Evolutionary conservation across 2,888 invertebrate species (phyloP).

Genomic region (Trichopoda pennipes): DNA sequence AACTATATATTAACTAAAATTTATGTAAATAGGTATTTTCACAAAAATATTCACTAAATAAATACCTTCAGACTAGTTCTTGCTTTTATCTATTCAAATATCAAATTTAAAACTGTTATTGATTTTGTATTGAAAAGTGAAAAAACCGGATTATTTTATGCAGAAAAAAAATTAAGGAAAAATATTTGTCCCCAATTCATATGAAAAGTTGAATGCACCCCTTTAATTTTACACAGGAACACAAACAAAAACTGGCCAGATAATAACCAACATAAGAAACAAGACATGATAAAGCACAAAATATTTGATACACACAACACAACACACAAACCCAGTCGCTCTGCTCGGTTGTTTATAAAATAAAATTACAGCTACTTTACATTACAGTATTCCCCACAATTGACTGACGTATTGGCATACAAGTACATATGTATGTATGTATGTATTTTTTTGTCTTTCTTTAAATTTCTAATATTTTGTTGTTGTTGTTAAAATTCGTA

Average conservation of each 20-base stretch:
- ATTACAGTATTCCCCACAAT: neutral
- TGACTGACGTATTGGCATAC: no score
- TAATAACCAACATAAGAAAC: conserved; percentile 36
- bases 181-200: conserved; percentile 56
- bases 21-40: no score
- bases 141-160: conserved; percentile 59
- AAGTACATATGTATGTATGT: no score
- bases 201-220: conserved; percentile 67
- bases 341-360: neutral
- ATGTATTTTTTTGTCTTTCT: neutral
- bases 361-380: conserved; percentile 5
- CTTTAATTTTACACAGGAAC: conserved; percentile 27
- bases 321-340: no score
- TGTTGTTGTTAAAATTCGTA: neutral
- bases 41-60: neutral
- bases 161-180: neutral
- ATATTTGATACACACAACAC: neutral
- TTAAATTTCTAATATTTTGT: neutral
- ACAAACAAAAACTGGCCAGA: conserved; percentile 29
- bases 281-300: conserved; percentile 48
- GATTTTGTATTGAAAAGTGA: conserved; percentile 47
- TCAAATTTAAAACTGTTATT: conserved; percentile 22
- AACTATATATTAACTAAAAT: neutral
- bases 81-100: neutral
- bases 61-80: neutral